A percentile compares a stretch with the other conserved stretches of the same genome.
Conservation (phyloP, 1,140 invertebrate genomes). For the Antheraea pernyi region DNA sequence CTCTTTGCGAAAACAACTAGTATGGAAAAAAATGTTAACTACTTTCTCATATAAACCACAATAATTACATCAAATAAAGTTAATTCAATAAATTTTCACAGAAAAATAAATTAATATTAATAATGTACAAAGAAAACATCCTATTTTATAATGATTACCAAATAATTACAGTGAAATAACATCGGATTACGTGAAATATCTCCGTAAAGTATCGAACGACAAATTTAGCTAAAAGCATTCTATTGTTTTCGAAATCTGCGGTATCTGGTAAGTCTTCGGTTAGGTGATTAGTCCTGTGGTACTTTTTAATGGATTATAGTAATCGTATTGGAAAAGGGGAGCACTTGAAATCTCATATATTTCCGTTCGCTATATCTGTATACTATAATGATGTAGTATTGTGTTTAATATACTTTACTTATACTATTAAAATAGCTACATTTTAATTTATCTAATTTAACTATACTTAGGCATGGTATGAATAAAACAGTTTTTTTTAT, state of each 20-base stretch:
- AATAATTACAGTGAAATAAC: conserved; percentile 40
- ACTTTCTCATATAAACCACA: too few relatives aligned
- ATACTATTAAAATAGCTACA: too few relatives aligned
- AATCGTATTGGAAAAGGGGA: conserved; percentile 6
- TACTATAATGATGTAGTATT: background rate
- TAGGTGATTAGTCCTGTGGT: conserved; percentile 5
- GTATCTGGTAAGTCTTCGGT: conserved; percentile 7
- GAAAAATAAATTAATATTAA: background rate
- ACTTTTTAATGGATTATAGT: conserved; percentile 9
- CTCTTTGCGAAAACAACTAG: too few relatives aligned
- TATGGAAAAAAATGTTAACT: too few relatives aligned
- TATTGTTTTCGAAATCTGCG: conserved; percentile 27
- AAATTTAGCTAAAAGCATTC: conserved; percentile 30
- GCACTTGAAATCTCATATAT: background rate
- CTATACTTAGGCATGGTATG: too few relatives aligned
- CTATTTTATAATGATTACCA: background rate
- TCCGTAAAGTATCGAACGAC: conserved; percentile 10
- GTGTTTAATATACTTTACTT: background rate
- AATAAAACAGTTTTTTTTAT: too few relatives aligned
- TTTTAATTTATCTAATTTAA: too few relatives aligned
- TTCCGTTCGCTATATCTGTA: background rate
- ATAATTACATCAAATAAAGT: too few relatives aligned
- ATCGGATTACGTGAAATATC: conserved; percentile 39
- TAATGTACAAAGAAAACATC: background rate
- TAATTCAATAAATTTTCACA: too few relatives aligned